A percentile compares a stretch with the other conserved stretches of the same genome.
These are phyloP conservation scores for Thomomys bottae DNA, from an alignment of 2,113 vertebrate genomes.

Conservation along the genomic window DNA sequence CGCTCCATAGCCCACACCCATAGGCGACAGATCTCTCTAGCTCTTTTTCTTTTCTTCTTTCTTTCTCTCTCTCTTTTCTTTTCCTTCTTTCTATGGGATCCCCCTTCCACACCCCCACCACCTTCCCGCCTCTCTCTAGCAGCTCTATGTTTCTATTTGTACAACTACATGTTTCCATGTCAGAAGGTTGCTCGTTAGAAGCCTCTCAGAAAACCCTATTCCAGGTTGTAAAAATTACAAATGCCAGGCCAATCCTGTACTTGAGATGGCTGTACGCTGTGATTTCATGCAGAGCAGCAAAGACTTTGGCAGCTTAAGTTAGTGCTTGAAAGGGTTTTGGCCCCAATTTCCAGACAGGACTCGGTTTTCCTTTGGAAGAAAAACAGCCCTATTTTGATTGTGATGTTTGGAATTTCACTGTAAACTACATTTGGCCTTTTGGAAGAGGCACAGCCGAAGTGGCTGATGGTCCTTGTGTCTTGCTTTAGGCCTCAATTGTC, in stretches of 20 bases:
- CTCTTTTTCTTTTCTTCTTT: not conserved
- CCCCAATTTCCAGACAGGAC: not conserved
- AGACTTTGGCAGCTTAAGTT: not conserved
- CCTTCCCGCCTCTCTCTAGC: not conserved
- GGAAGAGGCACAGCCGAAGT: not conserved
- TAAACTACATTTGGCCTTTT: not conserved
- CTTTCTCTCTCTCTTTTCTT: not conserved
- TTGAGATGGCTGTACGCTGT: not conserved
- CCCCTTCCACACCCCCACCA: no score
- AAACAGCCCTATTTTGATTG: not conserved
- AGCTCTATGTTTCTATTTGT: not conserved
- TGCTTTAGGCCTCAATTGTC: not conserved
- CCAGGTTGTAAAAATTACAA: not conserved
- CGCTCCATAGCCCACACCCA: not conserved
- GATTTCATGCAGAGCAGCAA: not conserved
- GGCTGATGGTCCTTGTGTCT: not conserved
- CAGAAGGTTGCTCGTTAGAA: not conserved
- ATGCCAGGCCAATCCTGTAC: not conserved
- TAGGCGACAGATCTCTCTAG: not conserved
- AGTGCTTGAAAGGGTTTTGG: not conserved
- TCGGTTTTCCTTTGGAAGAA: not conserved
- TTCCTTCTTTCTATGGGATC: no score
- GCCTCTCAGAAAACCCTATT: not conserved
- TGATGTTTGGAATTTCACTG: constrained; percentile 15
- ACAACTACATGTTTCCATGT: not conserved